Evolutionary conservation across 2,888 invertebrate genomes (phyloP), one percentile per base, ranked within the genome.

Genomic region (Nasonovia ribisnigri): DNA sequence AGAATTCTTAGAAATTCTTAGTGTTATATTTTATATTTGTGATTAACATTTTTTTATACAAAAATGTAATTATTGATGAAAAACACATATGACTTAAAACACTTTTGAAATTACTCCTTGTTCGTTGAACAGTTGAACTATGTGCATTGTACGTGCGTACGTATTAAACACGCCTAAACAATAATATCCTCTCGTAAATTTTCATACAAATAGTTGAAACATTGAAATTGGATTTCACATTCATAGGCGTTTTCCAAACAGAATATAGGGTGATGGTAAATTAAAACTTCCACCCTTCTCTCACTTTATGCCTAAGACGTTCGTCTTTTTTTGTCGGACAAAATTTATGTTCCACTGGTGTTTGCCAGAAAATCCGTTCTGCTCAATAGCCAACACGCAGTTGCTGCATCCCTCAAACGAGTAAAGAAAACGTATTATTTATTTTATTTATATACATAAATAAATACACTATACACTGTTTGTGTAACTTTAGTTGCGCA

Each of bases 281-380:
- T 93, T 89, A 89, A 89, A 93, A 57, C 46, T 93, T 57, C 24
- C 46, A 36, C 26, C 11, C n/a, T 89, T 84, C 84, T 88, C 54
- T 46, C 89, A 54, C 54, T 84, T 84, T 48, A 43, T 84, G 26
- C 42, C 67, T 51, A 77, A 89, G 89, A 84, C 84, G n/a, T 84
- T 54, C 77, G 89, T 77, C 29, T 92, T 89, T 92, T 92, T 89
- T 92, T 54, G 84, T 84, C 43, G 46, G 54, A 6, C 54, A 24
- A 84, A 92, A 92, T 89, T 88, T 89, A 92, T 92, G 92, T 92
- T 42, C 54, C 43, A 8, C n/a, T 43, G 54, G n/a, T 24, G 92
- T 88, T 92, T 92, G 57, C 92, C 88, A 89, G 92, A 89, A 92
- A 92, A 92, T 84, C 54, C 51, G 51, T 77, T 84, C 26, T 16